Evolutionary conservation across 2,113 vertebrate species (phyloP), one percentile per base, ranked within the genome.

Genomic region (Paradisaea rubra): DNA sequence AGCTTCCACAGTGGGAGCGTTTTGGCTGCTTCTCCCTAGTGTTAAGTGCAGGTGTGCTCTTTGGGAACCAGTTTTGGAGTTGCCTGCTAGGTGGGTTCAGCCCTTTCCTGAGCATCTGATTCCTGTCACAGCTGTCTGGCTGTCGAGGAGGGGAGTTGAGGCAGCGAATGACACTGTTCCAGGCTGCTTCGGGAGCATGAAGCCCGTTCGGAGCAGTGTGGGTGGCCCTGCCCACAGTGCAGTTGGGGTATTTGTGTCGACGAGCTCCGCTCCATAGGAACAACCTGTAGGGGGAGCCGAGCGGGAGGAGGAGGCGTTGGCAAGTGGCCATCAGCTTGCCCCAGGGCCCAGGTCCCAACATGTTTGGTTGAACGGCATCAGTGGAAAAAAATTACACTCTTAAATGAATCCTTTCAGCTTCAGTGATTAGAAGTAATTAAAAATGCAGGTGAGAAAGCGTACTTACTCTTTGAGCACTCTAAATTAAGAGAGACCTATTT

Each of bases 401-500:
- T 95, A 93, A 95, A 87, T 89, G 19, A 94, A 68, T 91, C 33
- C 60, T 91, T 94, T 88, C 17, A 8, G 90, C 53, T 76, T 59
- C 86, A 79, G 44, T 92, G 86, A 90, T 93, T 86, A 94, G 57
- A 93, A 45, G 80, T 95, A 95, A 95, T 97, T 95, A 96, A 93
- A 91, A 88, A 84, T 42, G 77, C 85, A 78, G 77, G 86, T 86
- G 69, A 93, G 92, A 52, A 93, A 83, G 52, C 13, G 0, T 93
- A 88, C 60, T 96, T 95, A 94, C 83, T 91, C 85, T 94, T 91
- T 2, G 23, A 81, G 83, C 16, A 3, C 45, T 78, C 64, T 91
- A 28, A 94, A 93, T 95, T 93, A n/a, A 91, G 65, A 92, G 80
- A 96, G 94, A 96, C 95, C 95, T 93, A 91, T 88, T 96, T 96